Evolutionary conservation across 1,140 invertebrate species (phyloP).

Genomic region (Drosophila trapezifrons): DNA sequence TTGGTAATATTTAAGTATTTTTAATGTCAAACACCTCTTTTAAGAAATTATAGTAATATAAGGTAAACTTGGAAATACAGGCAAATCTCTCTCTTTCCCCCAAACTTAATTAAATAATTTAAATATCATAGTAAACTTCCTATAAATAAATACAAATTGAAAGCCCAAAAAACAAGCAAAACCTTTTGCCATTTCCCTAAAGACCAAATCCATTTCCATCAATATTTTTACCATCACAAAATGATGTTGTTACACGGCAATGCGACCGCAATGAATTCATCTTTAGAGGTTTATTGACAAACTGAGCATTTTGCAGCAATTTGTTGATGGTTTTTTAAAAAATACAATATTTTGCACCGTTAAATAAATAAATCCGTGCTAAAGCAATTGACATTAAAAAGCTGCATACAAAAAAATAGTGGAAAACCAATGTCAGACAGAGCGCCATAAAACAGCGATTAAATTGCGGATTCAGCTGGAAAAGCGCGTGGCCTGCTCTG

Average conservation of each 20-base stretch:
- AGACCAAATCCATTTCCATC: background rate
- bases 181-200: background rate
- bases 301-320: constrained; percentile 51
- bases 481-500: constrained; percentile 23
- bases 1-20: no score
- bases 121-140: background rate
- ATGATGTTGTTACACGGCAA: constrained; percentile 28
- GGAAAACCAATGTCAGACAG: constrained; percentile 32
- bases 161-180: background rate
- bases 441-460: constrained; percentile 63
- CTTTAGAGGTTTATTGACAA: constrained; percentile 61
- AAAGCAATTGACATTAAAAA: constrained; percentile 38
- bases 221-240: constrained; percentile 7
- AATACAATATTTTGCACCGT: constrained; percentile 30
- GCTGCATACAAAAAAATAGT: background rate
- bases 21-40: no score
- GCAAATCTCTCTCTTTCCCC: no score
- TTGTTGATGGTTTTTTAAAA: constrained; percentile 33
- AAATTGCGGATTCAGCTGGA: constrained; percentile 62
- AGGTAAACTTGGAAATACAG: no score
- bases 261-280: constrained; percentile 20
- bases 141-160: background rate
- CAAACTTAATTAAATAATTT: background rate
- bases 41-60: no score
- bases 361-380: constrained; percentile 57